These are phyloP conservation scores for Ciconia stormi DNA, from an alignment of 2,113 vertebrate species.

Conservation along the genomic window DNA sequence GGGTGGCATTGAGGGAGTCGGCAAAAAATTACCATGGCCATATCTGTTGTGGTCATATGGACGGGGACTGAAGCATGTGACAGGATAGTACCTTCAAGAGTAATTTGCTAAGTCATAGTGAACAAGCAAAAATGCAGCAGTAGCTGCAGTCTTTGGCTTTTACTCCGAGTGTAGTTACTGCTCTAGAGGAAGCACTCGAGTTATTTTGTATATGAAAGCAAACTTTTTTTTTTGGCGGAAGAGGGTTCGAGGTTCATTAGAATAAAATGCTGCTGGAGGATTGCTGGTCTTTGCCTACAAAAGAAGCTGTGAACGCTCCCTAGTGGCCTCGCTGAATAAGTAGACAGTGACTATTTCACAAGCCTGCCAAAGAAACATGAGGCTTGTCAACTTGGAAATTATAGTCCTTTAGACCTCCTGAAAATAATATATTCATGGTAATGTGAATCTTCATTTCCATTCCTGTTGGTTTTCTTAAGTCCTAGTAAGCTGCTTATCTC, in stretches of 20 bases:
- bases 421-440: background rate
- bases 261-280: background rate
- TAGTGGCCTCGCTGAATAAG: conserved; percentile 32
- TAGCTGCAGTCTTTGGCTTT: conserved; percentile 15
- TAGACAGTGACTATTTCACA: background rate
- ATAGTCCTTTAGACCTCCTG: background rate
- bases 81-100: background rate
- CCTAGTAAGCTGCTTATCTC: background rate
- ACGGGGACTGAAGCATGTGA: background rate
- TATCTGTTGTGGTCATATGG: background rate
- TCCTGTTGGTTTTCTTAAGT: background rate
- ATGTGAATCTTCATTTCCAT: background rate
- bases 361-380: background rate
- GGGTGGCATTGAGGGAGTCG: background rate
- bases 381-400: background rate
- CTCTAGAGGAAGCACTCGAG: background rate
- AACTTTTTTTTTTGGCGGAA: background rate
- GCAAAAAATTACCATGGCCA: background rate
- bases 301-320: conserved; percentile 52
- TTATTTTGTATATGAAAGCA: background rate
- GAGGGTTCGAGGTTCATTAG: background rate
- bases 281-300: background rate
- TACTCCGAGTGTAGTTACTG: background rate
- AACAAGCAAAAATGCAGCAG: conserved; percentile 29
- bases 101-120: conserved; percentile 61